Evolutionary conservation across 2,113 vertebrate species (phyloP).

Genomic region (Cyprinus carpio): DNA sequence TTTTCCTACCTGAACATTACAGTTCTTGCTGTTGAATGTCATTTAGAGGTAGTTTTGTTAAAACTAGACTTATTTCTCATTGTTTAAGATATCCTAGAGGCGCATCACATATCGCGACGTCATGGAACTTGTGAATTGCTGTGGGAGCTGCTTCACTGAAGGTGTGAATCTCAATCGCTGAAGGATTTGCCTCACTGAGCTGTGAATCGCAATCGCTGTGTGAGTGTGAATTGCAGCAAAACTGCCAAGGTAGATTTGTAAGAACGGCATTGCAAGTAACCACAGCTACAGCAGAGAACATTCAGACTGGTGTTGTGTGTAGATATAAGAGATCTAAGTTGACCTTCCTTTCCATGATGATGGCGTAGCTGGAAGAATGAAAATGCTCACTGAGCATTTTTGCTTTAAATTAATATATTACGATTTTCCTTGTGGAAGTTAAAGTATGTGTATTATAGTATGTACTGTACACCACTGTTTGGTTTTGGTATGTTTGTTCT

Average conservation of each 20-base stretch:
- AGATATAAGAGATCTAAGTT: background rate
- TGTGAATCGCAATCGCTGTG: background rate
- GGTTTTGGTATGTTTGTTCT: background rate
- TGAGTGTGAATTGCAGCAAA: constrained; percentile 34
- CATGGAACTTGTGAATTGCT: constrained; percentile 31
- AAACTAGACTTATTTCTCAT: background rate
- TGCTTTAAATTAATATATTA: background rate
- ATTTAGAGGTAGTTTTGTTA: background rate
- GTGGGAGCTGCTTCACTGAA: constrained; percentile 18
- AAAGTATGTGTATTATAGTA: no score
- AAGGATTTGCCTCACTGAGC: constrained; percentile 31
- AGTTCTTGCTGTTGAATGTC: background rate
- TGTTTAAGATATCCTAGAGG: constrained; percentile 12
- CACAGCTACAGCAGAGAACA: background rate
- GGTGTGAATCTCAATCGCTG: constrained; percentile 33
- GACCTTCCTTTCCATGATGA: background rate
- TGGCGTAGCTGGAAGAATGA: background rate
- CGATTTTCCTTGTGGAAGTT: background rate
- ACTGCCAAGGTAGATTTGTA: constrained; percentile 31
- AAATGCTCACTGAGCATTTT: background rate
- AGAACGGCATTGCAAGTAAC: background rate
- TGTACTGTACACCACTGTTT: background rate
- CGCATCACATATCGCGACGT: background rate
- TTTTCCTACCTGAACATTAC: background rate
- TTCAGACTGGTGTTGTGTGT: background rate